A percentile compares a stretch with the other conserved stretches of the same genome.
Evolutionary conservation across 2,797 vertebrate species (phyloP).

Genomic region (Mico argentatus): DNA sequence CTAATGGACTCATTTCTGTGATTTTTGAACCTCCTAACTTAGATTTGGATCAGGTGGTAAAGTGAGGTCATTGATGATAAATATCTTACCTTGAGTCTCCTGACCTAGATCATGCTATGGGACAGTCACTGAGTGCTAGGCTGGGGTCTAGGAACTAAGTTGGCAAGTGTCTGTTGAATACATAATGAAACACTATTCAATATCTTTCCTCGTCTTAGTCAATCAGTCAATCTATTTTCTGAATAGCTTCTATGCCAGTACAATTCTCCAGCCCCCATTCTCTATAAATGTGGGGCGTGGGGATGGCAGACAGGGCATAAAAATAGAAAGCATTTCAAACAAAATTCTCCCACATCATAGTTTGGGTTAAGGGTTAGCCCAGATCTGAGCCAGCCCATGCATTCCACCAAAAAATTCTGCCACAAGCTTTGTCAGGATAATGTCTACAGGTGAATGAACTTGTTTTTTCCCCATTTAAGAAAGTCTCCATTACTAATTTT

Average conservation of each 20-base stretch:
- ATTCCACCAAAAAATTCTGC: neutral
- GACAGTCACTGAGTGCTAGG: neutral
- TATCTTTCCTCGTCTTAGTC: neutral
- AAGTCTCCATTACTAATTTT: neutral
- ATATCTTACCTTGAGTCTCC: neutral
- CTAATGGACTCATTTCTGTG: neutral
- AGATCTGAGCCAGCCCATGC: neutral
- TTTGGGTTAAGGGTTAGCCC: neutral
- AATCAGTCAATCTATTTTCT: neutral
- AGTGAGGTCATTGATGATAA: neutral
- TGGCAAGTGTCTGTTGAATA: neutral
- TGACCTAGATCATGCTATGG: neutral
- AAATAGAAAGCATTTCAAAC: neutral
- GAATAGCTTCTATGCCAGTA: neutral
- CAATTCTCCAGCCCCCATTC: neutral
- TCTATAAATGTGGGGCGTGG: neutral
- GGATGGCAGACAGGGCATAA: neutral
- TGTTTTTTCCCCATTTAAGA: neutral
- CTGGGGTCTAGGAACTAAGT: neutral
- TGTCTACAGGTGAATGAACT: neutral
- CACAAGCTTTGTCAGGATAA: neutral
- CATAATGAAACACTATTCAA: neutral
- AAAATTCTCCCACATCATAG: neutral
- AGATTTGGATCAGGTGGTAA: neutral
- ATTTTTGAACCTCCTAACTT: neutral